Evolutionary conservation across 1,140 invertebrate species (phyloP).

Genomic region (Physella acuta): DNA sequence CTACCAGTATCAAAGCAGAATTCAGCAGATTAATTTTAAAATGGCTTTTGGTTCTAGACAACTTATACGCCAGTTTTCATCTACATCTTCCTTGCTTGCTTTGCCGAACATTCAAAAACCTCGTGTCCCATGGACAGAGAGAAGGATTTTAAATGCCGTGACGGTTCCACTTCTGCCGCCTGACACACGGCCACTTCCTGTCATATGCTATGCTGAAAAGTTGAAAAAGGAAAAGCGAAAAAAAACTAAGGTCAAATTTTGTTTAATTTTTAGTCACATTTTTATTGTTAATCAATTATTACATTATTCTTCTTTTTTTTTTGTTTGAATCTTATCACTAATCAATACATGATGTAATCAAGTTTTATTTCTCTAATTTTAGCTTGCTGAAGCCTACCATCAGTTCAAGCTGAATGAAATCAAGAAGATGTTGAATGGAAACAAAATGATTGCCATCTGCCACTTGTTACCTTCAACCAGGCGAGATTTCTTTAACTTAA

Average conservation of each 20-base stretch:
- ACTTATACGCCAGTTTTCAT: constrained; percentile 9
- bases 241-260: constrained; percentile 7
- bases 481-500: constrained; percentile 2
- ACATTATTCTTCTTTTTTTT: too few relatives aligned
- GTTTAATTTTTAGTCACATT: neutral
- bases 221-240: neutral
- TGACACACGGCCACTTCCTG: constrained; percentile 1
- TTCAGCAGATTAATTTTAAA: too few relatives aligned
- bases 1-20: too few relatives aligned
- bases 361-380: neutral
- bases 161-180: constrained; percentile 8
- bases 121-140: constrained; percentile 12
- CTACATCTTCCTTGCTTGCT: neutral
- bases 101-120: constrained; percentile 15
- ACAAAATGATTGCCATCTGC: constrained; percentile 23
- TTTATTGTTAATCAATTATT: too few relatives aligned
- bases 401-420: neutral
- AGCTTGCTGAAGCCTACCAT: constrained; percentile 7
- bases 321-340: too few relatives aligned
- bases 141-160: constrained; percentile 15
- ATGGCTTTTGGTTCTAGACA: neutral
- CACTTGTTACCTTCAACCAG: constrained; percentile 9
- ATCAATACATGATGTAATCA: too few relatives aligned
- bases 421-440: constrained; percentile 3
- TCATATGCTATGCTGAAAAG: constrained; percentile 10